A percentile compares a stretch with the other conserved stretches of the same genome.
Conservation (phyloP, 2,113 vertebrate species). For the Gallinago jamesoni region DNA sequence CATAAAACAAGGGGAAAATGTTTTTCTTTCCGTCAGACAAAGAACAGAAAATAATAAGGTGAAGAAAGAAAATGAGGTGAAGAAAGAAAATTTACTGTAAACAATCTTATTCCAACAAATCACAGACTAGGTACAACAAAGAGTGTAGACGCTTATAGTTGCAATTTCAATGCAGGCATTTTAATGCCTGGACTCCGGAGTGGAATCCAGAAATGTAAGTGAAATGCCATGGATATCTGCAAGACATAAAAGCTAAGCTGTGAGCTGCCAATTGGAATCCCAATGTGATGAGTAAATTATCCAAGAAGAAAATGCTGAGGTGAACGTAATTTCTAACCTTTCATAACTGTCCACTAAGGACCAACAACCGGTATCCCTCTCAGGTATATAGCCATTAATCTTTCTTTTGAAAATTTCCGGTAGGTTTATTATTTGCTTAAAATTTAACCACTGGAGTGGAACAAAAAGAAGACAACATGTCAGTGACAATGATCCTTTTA, state of each 20-base stretch:
- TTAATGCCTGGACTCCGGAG: background rate
- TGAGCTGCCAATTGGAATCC: background rate
- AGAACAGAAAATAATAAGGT: background rate
- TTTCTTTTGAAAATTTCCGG: background rate
- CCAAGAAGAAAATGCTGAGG: background rate
- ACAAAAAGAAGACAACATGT: background rate
- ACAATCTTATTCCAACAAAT: background rate
- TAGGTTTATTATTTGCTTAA: background rate
- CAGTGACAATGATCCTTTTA: background rate
- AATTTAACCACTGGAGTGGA: background rate
- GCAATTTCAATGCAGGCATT: background rate
- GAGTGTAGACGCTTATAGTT: background rate
- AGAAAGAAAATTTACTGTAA: background rate
- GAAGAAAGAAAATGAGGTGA: background rate
- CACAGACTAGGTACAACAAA: background rate
- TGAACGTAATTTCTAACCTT: background rate
- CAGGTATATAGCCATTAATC: background rate
- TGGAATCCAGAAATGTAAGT: background rate
- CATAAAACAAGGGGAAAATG: background rate
- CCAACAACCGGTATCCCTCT: background rate
- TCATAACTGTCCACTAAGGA: background rate
- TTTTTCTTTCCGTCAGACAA: background rate
- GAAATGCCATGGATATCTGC: background rate
- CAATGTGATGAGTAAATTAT: background rate
- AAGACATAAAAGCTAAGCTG: background rate